Conservation (phyloP, 2,888 invertebrate genomes). For the Hipparchia sbordonii region DNA sequence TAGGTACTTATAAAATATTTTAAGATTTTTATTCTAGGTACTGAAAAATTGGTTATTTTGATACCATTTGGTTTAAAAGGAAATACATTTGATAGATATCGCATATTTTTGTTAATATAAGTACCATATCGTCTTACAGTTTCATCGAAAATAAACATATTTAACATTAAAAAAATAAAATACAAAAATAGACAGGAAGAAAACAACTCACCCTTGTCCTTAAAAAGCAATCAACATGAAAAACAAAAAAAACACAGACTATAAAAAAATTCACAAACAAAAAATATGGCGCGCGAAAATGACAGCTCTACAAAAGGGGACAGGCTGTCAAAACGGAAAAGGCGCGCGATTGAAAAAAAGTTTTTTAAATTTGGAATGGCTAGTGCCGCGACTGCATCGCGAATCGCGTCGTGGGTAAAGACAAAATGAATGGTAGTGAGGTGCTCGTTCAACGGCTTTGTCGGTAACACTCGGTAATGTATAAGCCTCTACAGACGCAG, state of each 20-base stretch:
- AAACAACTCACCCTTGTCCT: conserved; percentile 30
- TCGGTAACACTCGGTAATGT: conserved; percentile 55
- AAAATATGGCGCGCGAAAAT: conserved; percentile 56
- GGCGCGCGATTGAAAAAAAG: conserved; percentile 38
- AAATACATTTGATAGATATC: too few species aligned
- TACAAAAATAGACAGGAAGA: conserved; percentile 22
- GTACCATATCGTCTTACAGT: neutral
- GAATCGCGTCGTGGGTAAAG: conserved; percentile 67
- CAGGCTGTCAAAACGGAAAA: conserved; percentile 40
- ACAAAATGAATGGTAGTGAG: conserved; percentile 66
- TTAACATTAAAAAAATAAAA: neutral
- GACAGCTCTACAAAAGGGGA: conserved; percentile 52
- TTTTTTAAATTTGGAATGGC: conserved; percentile 52
- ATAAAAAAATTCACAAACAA: conserved; percentile 34
- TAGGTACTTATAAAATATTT: too few species aligned
- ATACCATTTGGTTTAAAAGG: too few species aligned
- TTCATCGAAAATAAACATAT: neutral
- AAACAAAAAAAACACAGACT: conserved; percentile 26
- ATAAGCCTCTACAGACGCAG: conserved; percentile 7
- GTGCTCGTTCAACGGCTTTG: conserved; percentile 73
- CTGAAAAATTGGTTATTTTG: too few species aligned
- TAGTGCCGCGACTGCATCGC: conserved; percentile 72
- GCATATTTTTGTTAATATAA: too few species aligned
- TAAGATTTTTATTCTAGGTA: too few species aligned
- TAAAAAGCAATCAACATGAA: conserved; percentile 17